Base-by-base conservation (phyloP, 2,888 invertebrate genomes). In the Drosophila subquinaria region DNA sequence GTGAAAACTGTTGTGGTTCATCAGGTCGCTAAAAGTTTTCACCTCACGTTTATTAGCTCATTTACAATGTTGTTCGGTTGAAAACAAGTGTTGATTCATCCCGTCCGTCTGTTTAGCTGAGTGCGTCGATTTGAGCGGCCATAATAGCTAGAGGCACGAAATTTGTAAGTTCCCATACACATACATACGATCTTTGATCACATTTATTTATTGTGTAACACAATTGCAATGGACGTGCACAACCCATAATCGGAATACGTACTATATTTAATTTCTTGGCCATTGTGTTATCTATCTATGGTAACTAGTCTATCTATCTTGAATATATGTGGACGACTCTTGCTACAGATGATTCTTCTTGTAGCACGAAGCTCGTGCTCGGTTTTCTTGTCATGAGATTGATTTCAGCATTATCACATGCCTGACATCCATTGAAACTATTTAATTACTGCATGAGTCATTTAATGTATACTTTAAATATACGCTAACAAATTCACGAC, bases 401-500 rank as follows among this genome's bases (percentile, higher is more conserved):
- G 36, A 51, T 51, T 51, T 36, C 36, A 33, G 8, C 4, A 20
- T 8, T 36, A 51, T 51, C 35, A 51, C 51, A 51, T 51, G 36
- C 13, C 17, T 17, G 9, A 35, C 6, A 17, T 33, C 11, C 15
- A 35, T 17, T 11, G 52, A 17, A 42, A 42, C 11, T 55, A 30
- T 42, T 55, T 13, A 13, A 30, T 17, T 55, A 30, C 42, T 17
- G 40, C 17, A 15, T 17, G 17, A 33, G 11, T 55, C 30, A 55
- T 55, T 20, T 30, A 30, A 55, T 30, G 42, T 30, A 33, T 55
- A 43, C 33, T 20, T 30, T 1, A 55, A 42, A 33, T 30, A 43
- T 55, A 43, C 33, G 42, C 33, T 55, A 55, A 55, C 55, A 33
- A 55, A n/a, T n/a, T 42, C 42, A 43, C 13, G 8, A 20, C 33